phyloP scores from a whole-genome alignment of 1,140 invertebrate species.

The Dysdera silvatica region DNA sequence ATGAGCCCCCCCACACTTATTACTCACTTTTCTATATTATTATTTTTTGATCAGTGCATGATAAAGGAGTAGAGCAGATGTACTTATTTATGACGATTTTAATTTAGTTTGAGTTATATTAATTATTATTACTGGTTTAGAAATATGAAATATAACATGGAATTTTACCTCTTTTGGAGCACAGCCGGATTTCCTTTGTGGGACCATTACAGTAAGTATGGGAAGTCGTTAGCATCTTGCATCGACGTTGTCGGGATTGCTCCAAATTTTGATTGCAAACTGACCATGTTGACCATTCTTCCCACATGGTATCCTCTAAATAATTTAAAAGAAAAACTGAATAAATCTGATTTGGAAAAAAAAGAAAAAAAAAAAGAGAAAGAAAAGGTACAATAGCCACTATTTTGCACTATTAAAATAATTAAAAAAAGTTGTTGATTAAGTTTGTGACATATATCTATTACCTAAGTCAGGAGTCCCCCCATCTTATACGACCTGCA shows the following conservation, averaged over 20 bases:
- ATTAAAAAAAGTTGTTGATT: too few relatives aligned
- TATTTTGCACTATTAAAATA: too few relatives aligned
- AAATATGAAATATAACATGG: neutral
- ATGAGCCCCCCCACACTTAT: too few relatives aligned
- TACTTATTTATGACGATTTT: neutral
- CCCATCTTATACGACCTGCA: too few relatives aligned
- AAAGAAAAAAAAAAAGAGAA: too few relatives aligned
- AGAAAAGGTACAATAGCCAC: too few relatives aligned
- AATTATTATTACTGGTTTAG: neutral
- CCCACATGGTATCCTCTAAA: constrained; percentile 27
- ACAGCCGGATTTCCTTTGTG: constrained; percentile 56
- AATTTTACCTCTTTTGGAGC: constrained; percentile 38
- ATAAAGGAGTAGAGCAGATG: neutral
- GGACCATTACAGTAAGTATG: constrained; percentile 57
- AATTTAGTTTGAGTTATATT: neutral
- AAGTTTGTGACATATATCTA: too few relatives aligned
- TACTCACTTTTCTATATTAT: too few relatives aligned
- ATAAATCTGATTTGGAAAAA: neutral
- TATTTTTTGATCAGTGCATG: too few relatives aligned
- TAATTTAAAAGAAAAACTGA: neutral
- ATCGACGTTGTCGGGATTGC: constrained; percentile 57
- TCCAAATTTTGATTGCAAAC: constrained; percentile 46
- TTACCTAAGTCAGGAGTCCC: too few relatives aligned
- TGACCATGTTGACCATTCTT: constrained; percentile 31
- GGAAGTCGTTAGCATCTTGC: constrained; percentile 46